These are phyloP conservation scores for Salarias fasciatus DNA, from an alignment of 2,797 vertebrate species.

Conservation along the genomic window DNA sequence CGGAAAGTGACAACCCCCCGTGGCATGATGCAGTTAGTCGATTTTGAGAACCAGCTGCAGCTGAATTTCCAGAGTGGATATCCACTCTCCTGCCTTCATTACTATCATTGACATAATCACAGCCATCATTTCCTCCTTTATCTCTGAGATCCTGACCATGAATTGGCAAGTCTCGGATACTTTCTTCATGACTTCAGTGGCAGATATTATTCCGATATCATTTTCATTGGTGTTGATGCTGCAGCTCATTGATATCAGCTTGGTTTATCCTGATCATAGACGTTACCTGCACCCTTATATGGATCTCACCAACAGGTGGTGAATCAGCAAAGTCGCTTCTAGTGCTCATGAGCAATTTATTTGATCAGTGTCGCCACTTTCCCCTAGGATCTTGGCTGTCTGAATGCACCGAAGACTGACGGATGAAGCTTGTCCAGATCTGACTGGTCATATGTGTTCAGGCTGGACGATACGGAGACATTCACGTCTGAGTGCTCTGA, in stretches of 20 bases:
- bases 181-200: slow-evolving; percentile 29
- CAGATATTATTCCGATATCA: slow-evolving; percentile 23
- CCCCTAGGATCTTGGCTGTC: slow-evolving; percentile 58
- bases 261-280: slow-evolving; percentile 26
- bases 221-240: slow-evolving; percentile 29
- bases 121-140: slow-evolving; percentile 18
- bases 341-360: slow-evolving; percentile 51
- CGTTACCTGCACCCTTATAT: slow-evolving; percentile 1
- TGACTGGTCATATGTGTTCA: slow-evolving; percentile 47
- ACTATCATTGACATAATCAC: slow-evolving; percentile 33
- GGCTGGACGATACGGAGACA: slow-evolving; percentile 46
- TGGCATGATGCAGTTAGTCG: slow-evolving; percentile 57
- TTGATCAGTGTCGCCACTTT: slow-evolving; percentile 67
- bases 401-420: slow-evolving; percentile 59
- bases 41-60: slow-evolving; percentile 52
- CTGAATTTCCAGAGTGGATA: slow-evolving; percentile 52
- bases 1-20: slow-evolving; percentile 77
- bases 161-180: slow-evolving; percentile 36
- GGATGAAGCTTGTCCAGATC: slow-evolving; percentile 59
- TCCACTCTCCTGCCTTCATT: slow-evolving; percentile 37
- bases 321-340: slow-evolving; percentile 44
- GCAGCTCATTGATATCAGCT: too few species aligned
- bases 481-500: slow-evolving; percentile 68
- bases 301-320: slow-evolving; percentile 17
- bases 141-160: slow-evolving; percentile 44